Base-by-base conservation (phyloP, 2,888 invertebrate species). In the Eristalis pertinax region DNA sequence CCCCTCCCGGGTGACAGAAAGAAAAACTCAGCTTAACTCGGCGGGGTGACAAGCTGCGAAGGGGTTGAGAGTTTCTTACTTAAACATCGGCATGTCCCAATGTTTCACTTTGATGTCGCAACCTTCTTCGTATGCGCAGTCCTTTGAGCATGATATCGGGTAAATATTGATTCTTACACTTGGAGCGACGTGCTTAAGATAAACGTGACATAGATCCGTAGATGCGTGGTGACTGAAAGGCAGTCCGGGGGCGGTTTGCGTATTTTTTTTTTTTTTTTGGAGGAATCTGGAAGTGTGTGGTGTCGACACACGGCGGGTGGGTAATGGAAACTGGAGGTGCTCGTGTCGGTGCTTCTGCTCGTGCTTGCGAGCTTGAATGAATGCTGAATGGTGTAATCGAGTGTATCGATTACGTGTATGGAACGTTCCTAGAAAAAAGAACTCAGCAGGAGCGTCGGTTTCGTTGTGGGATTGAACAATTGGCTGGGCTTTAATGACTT, bases 131-230 rank as follows among this genome's bases (percentile, higher is more conserved):
- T 41, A n/a, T 60, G 15, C 58, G 32, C 69, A 50, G 8, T 50
- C 29, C 38, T 22, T 62, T 62, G 62, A 26, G 58, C 26, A 26
- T 32, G 26, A 41, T 72, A 62, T 62, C 24, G 72, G 41, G 38
- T n/a, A 72, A 72, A 72, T 72, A 72, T 72, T 72, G 72, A 72
- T 72, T 62, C 72, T 62, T 62, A 72, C 72, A 62, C 62, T 62
- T 72, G 72, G 60, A 41, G 62, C 60, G 22, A 29, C 38, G 29
- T 62, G 62, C 22, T 60, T 70, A 70, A 26, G 15, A 60, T n/a
- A 70, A 70, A 60, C 60, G 60, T 70, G 38, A 60, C 60, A 70
- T 29, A 22, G 1, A 62, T 26, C 4, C 62, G 38, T 24, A 50
- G 50, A 50, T 50, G 19, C 50, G 13, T 38, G 38, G 38, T 38